Evolutionary conservation across 2,888 invertebrate species (phyloP), one percentile per base, ranked within the genome.

Genomic region (Toxonevra muliebris): DNA sequence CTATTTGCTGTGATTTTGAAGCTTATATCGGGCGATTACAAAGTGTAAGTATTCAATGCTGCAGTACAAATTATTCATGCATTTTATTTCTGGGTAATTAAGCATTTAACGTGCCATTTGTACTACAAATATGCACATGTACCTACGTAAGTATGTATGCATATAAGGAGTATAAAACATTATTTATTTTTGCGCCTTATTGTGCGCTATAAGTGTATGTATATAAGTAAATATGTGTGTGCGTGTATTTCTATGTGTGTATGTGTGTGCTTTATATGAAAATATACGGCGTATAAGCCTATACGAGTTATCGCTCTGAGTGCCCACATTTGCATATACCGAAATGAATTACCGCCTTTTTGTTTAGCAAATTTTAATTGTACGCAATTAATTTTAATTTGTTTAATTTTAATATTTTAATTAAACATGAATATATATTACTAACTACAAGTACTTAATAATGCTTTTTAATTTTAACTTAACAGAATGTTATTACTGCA

Each of bases 1-100:
- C 86, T 93, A 65, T 83, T 92, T 61, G 88, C 91, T 19, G 90
- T 91, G 71, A 87, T 90, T 73, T 71, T 84, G 61, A 84, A 85
- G 74, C 80, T 85, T 19, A 78, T 85, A 75, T 85, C 85, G 59
- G 85, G 86, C 59, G 85, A 85, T 73, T 87, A 90, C 77, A 87
- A 88, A 71, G 90, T 92, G 92, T 92, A 87, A 90, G 91, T 89
- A 79, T 69, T 42, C 50, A 43, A 48, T 65, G 48, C 58, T 55
- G 57, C n/a, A 52, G 52, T 52, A 10, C 30, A 19, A 52, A 17
- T 52, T 19, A 52, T n/a, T 13, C 52, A 52, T 52, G 11, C n/a
- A 52, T 3, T 52, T 52, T 52, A 52, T 52, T 52, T 10, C 52
- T 17, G 10, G 15, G 30, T 5, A 13, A 52, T 52, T 52, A 10